phyloP scores from a whole-genome alignment of 2,888 invertebrate species.

The Stegophylla sp. region DNA sequence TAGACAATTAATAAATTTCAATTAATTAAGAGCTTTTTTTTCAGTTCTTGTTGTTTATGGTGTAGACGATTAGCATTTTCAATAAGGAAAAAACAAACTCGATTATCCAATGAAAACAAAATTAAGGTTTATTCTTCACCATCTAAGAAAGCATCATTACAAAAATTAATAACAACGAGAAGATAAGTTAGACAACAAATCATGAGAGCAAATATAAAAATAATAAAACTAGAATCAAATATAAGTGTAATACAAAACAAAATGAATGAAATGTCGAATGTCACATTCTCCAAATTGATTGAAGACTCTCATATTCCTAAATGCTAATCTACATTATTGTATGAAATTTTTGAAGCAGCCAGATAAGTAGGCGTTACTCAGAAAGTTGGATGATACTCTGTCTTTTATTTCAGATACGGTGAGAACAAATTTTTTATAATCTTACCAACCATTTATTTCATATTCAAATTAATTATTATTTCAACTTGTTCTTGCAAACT shows the following conservation, averaged over 20 bases:
- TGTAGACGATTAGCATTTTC: background rate
- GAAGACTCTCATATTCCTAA: background rate
- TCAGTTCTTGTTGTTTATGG: conserved; percentile 2
- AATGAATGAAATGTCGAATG: background rate
- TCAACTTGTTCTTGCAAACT: background rate
- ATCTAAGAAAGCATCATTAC: background rate
- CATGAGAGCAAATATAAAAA: background rate
- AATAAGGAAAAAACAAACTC: background rate
- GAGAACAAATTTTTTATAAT: too few relatives aligned
- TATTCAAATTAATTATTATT: background rate
- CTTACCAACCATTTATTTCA: background rate
- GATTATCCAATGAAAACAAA: background rate
- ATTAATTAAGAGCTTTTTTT: background rate
- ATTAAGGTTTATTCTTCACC: background rate
- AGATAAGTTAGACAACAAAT: background rate
- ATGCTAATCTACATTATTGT: background rate
- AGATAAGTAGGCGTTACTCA: conserved; percentile 10
- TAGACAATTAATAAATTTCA: background rate
- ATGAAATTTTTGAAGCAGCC: conserved; percentile 14
- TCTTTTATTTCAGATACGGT: conserved; percentile 1
- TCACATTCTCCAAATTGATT: background rate
- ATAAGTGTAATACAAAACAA: background rate
- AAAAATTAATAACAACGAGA: background rate
- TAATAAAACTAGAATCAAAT: background rate
- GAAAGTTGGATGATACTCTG: conserved; percentile 9